Conservation (phyloP, 2,888 invertebrate genomes). For the Lochmaea capreae region DNA sequence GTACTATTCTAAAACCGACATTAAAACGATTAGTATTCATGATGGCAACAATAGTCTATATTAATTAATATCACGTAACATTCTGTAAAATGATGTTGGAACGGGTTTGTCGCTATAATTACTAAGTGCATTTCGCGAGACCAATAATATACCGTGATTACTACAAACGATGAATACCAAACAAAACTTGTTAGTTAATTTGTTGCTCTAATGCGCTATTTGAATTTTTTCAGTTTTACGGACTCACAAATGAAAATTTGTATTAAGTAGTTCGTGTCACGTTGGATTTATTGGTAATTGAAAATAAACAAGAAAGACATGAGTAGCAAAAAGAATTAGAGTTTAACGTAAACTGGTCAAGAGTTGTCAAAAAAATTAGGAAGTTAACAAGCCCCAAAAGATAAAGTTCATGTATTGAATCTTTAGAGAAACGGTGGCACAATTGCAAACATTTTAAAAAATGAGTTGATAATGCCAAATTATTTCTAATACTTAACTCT, state of each 20-base stretch:
- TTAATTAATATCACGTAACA: slow-evolving; percentile 18
- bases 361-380: no score
- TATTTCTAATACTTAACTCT: no score
- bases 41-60: slow-evolving; percentile 4
- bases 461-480: no score
- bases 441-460: no score
- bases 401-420: no score
- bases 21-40: slow-evolving; percentile 15
- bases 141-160: slow-evolving; percentile 8
- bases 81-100: neutral
- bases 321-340: no score
- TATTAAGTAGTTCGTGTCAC: neutral
- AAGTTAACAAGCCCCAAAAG: no score
- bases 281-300: neutral
- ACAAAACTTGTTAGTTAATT: neutral
- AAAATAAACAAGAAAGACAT: neutral
- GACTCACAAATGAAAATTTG: neutral
- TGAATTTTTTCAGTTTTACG: neutral
- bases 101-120: slow-evolving; percentile 18
- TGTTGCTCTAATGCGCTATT: neutral
- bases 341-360: no score
- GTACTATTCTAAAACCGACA: neutral
- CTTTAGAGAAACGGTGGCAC: no score
- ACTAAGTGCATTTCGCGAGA: neutral
- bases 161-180: slow-evolving; percentile 4